Base-by-base conservation (phyloP, 2,797 vertebrate genomes). In the Bryconaethiops microstoma region DNA sequence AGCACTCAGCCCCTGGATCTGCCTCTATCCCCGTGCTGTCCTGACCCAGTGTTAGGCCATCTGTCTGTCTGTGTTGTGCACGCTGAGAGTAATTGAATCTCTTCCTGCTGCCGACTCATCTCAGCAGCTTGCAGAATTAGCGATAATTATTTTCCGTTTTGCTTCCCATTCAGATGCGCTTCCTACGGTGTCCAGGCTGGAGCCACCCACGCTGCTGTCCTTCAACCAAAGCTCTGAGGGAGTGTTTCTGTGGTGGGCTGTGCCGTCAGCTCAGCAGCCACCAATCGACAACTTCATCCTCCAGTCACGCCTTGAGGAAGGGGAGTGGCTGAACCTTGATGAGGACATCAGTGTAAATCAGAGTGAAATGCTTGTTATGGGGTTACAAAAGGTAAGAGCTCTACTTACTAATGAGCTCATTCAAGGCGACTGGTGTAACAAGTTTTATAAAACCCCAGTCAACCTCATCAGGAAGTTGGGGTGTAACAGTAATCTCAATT, bases 361-460 rank as follows among this genome's bases (percentile, higher is more conserved):
- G 23, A 95, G 89, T 3, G 91, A 96, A 87, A 87, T 96, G 23
- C 88, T 97, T 81, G 94, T 99, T 85, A 94, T 90, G 0, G 96
- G 95, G 64, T 94, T 99, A 81, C 95, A 94, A 83, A 97, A 97
- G 96, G 98, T 99, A 92, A 90, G 23, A 57, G 29, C 23, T 67
- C 21, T 9, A 7, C 40, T 57, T 57, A 12, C 39, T 21, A 21
- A 23, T 10, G 14, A 54, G 1, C 13, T 19, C 4, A 19, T 59
- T 59, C 57, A 59, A 5, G 7, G 1, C 57, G 21, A 59, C 57
- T 59, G 57, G 0, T 59, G 57, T 7, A 21, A n/a, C 54, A n/a
- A n/a, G 7, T 5, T 19, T 55, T n/a, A n/a, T 19, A 55, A 55
- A 55, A 55, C 17, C 52, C 52, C 42, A 45, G 5, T 7, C 42